Percentiles rank a stretch among this genome's conserved stretches.
These are phyloP conservation scores for Gymnorhina tibicen DNA, from an alignment of 2,113 vertebrate genomes.

Conservation along the genomic window DNA sequence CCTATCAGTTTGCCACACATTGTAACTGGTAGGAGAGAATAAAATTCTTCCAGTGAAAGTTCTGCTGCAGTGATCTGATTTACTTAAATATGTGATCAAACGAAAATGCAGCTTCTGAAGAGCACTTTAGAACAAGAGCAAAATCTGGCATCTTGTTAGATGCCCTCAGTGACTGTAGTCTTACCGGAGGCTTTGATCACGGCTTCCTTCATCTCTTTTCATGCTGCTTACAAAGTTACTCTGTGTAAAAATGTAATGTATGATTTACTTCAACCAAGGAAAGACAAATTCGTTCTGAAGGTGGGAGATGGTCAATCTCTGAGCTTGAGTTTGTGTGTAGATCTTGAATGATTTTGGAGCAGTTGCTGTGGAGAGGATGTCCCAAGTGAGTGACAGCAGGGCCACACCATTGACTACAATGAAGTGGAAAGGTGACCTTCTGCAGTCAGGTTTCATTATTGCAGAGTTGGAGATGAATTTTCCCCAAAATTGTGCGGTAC, in stretches of 20 bases:
- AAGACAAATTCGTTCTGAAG: background rate
- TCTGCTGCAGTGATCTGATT: background rate
- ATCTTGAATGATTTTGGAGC: background rate
- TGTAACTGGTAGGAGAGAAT: background rate
- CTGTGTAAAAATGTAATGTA: background rate
- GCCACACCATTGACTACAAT: background rate
- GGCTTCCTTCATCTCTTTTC: background rate
- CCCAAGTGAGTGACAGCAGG: background rate
- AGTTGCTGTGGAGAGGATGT: background rate
- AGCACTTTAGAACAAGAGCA: background rate
- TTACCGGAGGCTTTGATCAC: background rate
- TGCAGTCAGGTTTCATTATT: background rate
- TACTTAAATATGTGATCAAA: constrained; percentile 11
- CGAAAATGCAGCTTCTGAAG: background rate
- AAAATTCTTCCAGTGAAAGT: background rate
- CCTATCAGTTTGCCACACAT: background rate
- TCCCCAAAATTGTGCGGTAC: background rate
- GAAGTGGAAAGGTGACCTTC: background rate
- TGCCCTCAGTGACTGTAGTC: background rate
- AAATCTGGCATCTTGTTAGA: background rate
- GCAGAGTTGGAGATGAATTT: background rate
- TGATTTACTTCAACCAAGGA: background rate
- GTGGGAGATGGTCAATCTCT: background rate
- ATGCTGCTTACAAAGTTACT: background rate
- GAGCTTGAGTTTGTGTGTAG: background rate